These are phyloP conservation scores for Hydraecia micacea DNA, from an alignment of 2,888 invertebrate genomes.

Conservation along the genomic window DNA sequence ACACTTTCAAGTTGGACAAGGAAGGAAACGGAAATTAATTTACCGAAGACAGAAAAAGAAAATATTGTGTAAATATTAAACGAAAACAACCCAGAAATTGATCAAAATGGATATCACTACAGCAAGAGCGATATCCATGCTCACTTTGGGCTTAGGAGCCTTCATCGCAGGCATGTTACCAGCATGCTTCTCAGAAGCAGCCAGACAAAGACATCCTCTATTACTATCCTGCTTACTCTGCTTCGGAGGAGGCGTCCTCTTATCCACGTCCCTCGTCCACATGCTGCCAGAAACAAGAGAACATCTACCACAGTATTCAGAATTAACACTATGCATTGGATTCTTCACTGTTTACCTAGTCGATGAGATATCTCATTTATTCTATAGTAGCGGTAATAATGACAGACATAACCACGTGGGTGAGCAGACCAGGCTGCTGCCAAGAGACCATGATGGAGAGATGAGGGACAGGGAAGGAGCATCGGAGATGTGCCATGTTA, in stretches of 20 bases:
- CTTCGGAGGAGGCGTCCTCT: slow-evolving; percentile 95
- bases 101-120: slow-evolving; percentile 86
- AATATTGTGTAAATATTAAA: background rate
- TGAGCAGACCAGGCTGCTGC: slow-evolving; percentile 78
- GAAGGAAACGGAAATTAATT: background rate
- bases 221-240: slow-evolving; percentile 93
- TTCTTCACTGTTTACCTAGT: slow-evolving; percentile 93
- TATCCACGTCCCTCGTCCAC: slow-evolving; percentile 94
- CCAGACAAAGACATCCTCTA: slow-evolving; percentile 91
- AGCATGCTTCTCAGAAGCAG: slow-evolving; percentile 90
- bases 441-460: slow-evolving; percentile 75
- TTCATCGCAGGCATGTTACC: slow-evolving; percentile 93
- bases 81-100: background rate
- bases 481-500: slow-evolving; percentile 91
- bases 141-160: slow-evolving; percentile 92
- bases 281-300: slow-evolving; percentile 95
- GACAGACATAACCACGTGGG: slow-evolving; percentile 71
- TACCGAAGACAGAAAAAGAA: background rate
- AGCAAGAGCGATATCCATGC: slow-evolving; percentile 92
- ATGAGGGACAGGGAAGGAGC: slow-evolving; percentile 78
- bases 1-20: background rate
- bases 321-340: slow-evolving; percentile 92
- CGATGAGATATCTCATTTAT: slow-evolving; percentile 93
- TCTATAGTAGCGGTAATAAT: slow-evolving; percentile 80
- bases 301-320: slow-evolving; percentile 90